Evolutionary conservation across 2,888 invertebrate species (phyloP).

Genomic region (Tribolium freemani): DNA sequence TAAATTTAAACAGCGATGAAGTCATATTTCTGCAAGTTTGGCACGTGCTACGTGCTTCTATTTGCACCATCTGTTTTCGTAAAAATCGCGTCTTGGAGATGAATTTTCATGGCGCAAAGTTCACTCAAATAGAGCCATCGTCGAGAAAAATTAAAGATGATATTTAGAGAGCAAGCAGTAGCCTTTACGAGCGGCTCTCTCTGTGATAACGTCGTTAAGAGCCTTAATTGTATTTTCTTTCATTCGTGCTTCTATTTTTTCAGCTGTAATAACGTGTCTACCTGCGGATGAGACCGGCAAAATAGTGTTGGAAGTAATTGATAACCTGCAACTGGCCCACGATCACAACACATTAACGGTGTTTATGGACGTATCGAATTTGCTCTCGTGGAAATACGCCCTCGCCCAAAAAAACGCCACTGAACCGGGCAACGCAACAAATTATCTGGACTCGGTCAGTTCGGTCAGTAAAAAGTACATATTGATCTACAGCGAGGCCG

Average conservation of each 20-base stretch:
- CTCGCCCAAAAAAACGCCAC: conserved; percentile 46
- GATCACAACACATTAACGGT: conserved; percentile 66
- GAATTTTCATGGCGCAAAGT: neutral
- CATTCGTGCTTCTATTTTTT: conserved; percentile 51
- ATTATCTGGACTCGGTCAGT: conserved; percentile 52
- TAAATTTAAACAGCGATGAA: neutral
- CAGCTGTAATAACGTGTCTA: conserved; percentile 70
- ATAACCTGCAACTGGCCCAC: conserved; percentile 66
- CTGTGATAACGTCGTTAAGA: conserved; percentile 33
- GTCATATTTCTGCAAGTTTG: neutral
- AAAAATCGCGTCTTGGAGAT: neutral
- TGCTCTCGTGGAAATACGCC: conserved; percentile 63
- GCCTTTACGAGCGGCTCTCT: conserved; percentile 28
- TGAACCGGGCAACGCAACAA: conserved; percentile 35
- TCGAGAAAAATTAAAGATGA: conserved; percentile 1
- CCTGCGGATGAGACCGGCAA: conserved; percentile 68
- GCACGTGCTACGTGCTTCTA: neutral
- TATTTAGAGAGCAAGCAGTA: conserved; percentile 14
- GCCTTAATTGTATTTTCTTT: conserved; percentile 40
- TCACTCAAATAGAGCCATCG: neutral
- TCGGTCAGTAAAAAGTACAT: conserved; percentile 58
- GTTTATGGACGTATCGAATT: conserved; percentile 68
- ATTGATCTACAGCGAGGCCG: conserved; percentile 59
- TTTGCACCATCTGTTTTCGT: neutral
- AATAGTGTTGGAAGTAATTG: conserved; percentile 66